phyloP scores from a whole-genome alignment of 2,888 invertebrate species.

The Cephalotes varians region DNA sequence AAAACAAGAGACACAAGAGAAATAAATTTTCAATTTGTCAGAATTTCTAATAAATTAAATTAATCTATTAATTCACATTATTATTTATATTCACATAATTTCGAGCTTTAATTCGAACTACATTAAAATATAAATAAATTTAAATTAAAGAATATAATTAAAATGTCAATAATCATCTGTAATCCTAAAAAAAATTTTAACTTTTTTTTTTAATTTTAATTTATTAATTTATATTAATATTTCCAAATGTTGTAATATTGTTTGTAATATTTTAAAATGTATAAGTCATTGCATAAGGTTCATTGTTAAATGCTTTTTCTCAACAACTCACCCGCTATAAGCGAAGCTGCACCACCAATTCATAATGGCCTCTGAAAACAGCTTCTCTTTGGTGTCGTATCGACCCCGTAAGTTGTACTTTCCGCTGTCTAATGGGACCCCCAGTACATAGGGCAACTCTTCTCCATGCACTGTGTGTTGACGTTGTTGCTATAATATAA shows the following conservation, averaged over 20 bases:
- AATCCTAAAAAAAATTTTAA: background rate
- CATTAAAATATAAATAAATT: background rate
- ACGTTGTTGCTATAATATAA: constrained; percentile 80
- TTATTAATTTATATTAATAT: background rate
- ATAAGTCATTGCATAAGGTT: background rate
- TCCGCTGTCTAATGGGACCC: constrained; percentile 91
- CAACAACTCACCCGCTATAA: constrained; percentile 92
- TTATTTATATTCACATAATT: background rate
- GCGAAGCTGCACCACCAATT: constrained; percentile 96
- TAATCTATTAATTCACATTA: constrained; percentile 8
- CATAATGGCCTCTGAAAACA: constrained; percentile 95
- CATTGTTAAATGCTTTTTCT: background rate
- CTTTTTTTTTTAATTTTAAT: background rate
- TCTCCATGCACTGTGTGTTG: constrained; percentile 90
- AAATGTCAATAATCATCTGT: background rate
- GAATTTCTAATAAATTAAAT: background rate
- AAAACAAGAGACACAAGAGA: background rate
- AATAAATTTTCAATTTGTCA: constrained; percentile 1
- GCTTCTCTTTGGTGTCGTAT: constrained; percentile 92
- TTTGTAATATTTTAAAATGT: no score
- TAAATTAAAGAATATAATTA: background rate
- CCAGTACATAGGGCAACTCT: constrained; percentile 95
- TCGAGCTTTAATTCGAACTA: background rate
- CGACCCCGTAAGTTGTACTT: constrained; percentile 90
- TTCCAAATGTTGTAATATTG: background rate